phyloP scores from a whole-genome alignment of 2,888 invertebrate species.

The Hydrotaea cyrtoneurina region DNA sequence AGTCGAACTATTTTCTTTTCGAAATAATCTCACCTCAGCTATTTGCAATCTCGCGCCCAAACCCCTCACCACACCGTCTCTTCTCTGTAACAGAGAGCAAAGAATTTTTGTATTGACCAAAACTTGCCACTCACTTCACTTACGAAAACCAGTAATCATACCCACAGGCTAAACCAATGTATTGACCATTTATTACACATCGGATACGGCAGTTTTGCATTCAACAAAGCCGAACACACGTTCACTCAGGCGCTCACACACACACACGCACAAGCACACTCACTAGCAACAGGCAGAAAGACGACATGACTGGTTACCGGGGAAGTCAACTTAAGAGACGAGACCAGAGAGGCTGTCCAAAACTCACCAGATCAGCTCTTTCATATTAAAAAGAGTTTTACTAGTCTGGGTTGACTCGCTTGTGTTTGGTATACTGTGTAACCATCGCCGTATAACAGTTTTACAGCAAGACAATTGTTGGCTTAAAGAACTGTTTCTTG shows the following conservation, averaged over 20 bases:
- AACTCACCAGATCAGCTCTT: neutral
- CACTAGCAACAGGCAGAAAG: neutral
- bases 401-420: neutral
- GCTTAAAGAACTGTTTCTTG: neutral
- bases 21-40: neutral
- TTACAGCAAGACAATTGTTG: neutral
- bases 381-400: neutral
- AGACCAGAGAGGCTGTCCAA: neutral
- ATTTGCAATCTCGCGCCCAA: neutral
- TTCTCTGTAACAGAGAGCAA: neutral
- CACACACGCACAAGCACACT: too few relatives aligned
- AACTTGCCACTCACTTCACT: slow-evolving; percentile 48
- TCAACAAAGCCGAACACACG: neutral
- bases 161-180: slow-evolving; percentile 60
- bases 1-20: neutral
- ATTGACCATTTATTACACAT: slow-evolving; percentile 47
- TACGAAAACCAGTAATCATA: slow-evolving; percentile 61
- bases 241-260: slow-evolving; percentile 4
- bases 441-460: neutral
- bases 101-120: slow-evolving; percentile 41
- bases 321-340: neutral
- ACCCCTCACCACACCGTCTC: neutral
- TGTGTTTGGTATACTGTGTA: too few relatives aligned
- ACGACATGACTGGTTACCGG: neutral
- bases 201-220: neutral